These are phyloP conservation scores for Nasalis larvatus DNA, from an alignment of 2,113 vertebrate species.

Conservation along the genomic window DNA sequence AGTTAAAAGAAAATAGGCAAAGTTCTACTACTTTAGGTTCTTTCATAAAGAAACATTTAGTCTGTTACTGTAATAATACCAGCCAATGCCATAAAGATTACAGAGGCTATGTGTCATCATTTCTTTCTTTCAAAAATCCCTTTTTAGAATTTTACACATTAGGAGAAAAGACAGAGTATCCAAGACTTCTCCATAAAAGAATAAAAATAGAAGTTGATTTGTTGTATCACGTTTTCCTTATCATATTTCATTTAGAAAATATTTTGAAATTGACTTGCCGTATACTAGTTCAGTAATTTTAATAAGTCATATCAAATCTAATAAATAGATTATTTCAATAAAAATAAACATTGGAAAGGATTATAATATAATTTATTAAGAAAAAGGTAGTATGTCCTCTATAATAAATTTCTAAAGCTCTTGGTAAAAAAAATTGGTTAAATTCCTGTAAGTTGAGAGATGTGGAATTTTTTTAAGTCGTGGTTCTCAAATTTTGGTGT, in stretches of 20 bases:
- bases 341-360: slow-evolving; percentile 4
- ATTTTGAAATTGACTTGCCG: slow-evolving; percentile 40
- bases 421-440: background rate
- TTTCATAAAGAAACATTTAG: slow-evolving; percentile 6
- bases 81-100: slow-evolving; percentile 43
- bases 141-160: slow-evolving; percentile 26
- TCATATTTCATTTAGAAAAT: slow-evolving; percentile 40
- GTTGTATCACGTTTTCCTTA: slow-evolving; percentile 34
- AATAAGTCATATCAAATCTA: slow-evolving; percentile 8
- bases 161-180: background rate
- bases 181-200: background rate
- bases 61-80: background rate
- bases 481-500: background rate
- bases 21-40: background rate
- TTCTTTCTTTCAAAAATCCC: background rate
- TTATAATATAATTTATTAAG: slow-evolving; percentile 23
- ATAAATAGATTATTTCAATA: background rate
- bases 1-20: slow-evolving; percentile 65
- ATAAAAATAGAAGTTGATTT: background rate
- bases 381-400: background rate
- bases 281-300: slow-evolving; percentile 16
- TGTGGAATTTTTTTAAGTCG: background rate
- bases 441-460: background rate
- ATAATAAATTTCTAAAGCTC: background rate
- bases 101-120: background rate